Conservation (phyloP, 2,888 invertebrate genomes). For the Phortica magna region DNA sequence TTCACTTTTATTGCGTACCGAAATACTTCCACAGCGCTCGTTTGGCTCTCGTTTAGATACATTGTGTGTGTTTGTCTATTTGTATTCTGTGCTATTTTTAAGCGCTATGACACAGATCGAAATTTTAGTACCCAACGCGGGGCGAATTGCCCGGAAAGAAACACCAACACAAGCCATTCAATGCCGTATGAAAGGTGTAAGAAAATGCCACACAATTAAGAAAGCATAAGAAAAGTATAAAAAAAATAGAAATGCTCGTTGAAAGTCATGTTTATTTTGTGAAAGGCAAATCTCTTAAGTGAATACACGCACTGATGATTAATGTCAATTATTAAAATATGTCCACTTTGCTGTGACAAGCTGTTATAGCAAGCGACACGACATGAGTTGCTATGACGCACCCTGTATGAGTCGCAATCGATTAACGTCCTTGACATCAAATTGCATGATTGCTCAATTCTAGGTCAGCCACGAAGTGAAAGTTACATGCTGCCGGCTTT, state of each 20-base stretch:
- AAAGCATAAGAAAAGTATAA: too few species aligned
- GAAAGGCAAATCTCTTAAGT: not conserved
- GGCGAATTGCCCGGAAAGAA: conserved; percentile 11
- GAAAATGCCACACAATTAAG: conserved; percentile 42
- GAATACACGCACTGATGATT: not conserved
- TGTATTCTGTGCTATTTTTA: conserved; percentile 71
- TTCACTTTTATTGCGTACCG: conserved; percentile 10
- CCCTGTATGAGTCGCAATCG: conserved; percentile 33
- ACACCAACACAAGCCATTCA: not conserved
- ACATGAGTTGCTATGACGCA: conserved; percentile 8
- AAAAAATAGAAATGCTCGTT: not conserved
- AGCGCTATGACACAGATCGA: conserved; percentile 76
- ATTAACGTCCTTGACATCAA: conserved; percentile 58
- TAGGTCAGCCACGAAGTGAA: conserved; percentile 39
- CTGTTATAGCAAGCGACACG: not conserved
- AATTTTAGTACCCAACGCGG: conserved; percentile 28
- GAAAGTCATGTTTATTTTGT: conserved; percentile 6
- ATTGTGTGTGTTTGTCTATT: conserved; percentile 49
- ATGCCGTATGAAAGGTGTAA: conserved; percentile 47
- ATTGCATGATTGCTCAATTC: conserved; percentile 20
- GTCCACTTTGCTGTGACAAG: not conserved
- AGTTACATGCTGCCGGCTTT: conserved; percentile 17
- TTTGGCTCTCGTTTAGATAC: not conserved
- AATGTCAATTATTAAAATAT: too few species aligned
- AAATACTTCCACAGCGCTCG: not conserved